These are phyloP conservation scores for Paralichthys olivaceus DNA, from an alignment of 2,113 vertebrate species.

Conservation along the genomic window DNA sequence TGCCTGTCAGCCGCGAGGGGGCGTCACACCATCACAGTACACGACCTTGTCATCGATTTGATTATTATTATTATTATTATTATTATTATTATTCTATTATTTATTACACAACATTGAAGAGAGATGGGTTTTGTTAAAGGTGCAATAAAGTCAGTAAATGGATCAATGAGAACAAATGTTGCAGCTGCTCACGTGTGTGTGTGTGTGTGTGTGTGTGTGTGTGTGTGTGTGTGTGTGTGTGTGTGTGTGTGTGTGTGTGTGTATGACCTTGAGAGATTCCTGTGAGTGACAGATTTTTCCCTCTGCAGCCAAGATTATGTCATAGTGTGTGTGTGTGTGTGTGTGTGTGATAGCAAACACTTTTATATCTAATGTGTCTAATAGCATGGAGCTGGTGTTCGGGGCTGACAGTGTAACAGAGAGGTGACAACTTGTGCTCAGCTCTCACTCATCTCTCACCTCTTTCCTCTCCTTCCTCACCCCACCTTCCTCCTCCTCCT, in stretches of 20 bases:
- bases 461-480: constrained; percentile 42
- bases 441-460: constrained; percentile 55
- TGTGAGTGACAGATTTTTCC: constrained; percentile 18
- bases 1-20: constrained; percentile 50
- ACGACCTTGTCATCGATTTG: not conserved
- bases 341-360: not conserved
- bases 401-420: constrained; percentile 46
- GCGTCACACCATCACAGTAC: constrained; percentile 39
- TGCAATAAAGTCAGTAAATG: not conserved
- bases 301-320: not conserved
- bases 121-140: not conserved
- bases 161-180: not conserved
- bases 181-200: not conserved
- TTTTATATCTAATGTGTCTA: not conserved
- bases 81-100: not conserved
- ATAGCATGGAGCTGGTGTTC: constrained; percentile 24
- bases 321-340: not conserved
- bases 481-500: not conserved
- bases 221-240: not conserved
- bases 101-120: not conserved
- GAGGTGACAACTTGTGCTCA: constrained; percentile 58
- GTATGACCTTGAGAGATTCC: constrained; percentile 54
- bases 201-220: not conserved
- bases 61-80: not conserved
- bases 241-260: not conserved